A percentile compares a stretch with the other conserved stretches of the same genome.
These are phyloP conservation scores for Natrix natrix DNA, from an alignment of 2,797 vertebrate genomes.

Conservation along the genomic window DNA sequence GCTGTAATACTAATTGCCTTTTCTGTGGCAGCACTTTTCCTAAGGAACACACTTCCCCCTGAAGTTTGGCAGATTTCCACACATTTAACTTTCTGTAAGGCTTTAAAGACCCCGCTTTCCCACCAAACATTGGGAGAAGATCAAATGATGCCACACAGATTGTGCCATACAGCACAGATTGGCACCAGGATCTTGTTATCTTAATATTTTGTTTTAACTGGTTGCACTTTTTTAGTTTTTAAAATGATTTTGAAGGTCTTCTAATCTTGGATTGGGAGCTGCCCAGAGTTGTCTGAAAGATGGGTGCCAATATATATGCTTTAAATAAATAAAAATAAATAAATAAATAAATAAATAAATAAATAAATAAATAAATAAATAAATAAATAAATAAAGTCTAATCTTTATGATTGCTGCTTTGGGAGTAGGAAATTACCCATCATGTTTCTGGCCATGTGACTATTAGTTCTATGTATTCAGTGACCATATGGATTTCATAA, in stretches of 20 bases:
- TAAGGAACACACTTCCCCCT: neutral
- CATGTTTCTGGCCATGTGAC: neutral
- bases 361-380: neutral
- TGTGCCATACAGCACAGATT: neutral
- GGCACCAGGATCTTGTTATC: neutral
- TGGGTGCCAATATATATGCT: neutral
- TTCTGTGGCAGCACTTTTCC: neutral
- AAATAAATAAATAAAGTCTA: neutral
- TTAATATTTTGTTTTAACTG: neutral
- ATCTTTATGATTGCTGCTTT: neutral
- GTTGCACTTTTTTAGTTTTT: neutral
- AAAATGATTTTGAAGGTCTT: neutral
- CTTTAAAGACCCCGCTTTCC: neutral
- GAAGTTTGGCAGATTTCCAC: neutral
- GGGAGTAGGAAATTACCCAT: neutral
- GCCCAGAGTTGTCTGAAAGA: neutral
- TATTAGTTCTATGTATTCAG: neutral
- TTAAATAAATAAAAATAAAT: neutral
- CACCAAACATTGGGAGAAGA: neutral
- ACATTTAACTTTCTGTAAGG: neutral
- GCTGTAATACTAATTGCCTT: neutral
- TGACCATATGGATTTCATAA: neutral
- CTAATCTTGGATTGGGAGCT: neutral
- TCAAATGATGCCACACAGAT: neutral
- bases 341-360: neutral